Evolutionary conservation across 2,888 invertebrate genomes (phyloP), one percentile per base, ranked within the genome.

Genomic region (Hipparchia semele): DNA sequence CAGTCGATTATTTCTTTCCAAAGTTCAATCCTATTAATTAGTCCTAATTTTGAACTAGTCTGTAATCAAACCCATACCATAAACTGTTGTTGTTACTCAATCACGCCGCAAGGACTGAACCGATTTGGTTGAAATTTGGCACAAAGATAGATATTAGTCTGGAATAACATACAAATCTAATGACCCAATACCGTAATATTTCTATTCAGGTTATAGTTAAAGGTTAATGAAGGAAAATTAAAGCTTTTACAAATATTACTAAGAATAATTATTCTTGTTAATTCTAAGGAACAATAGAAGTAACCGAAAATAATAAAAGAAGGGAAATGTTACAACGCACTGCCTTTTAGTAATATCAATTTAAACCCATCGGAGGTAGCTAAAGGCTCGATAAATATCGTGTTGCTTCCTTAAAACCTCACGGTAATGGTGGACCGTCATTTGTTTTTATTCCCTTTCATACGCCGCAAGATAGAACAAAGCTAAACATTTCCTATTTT

Each of bases 401-500:
- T 65, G 66, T 61, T 56, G 66, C 61, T 75, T 77, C 76, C 74
- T 72, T 66, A 62, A 23, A 53, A 51, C 49, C 46, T 68, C 64
- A 65, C 66, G 76, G 74, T 74, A 76, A 77, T 76, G 71, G 69
- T 70, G 76, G 76, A 80, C 80, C 80, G 80, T 78, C 79, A 80
- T 82, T 83, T 82, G 81, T 82, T 83, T 82, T 82, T 80, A 80
- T 76, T 78, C 79, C 74, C 73, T 79, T 79, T 80, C 76, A 79
- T 78, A 74, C 72, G 75, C 77, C 77, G 78, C 84, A 86, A 87
- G 86, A 84, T 84, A 84, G 81, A 86, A 87, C 86, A 86, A 86
- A 85, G 83, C 83, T 83, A 82, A 88, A 84, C 81, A 84, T 82
- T 89, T 90, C 89, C 89, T 87, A 84, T 80, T 75, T 84, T 83